Conservation (phyloP, 2,888 invertebrate genomes). For the Pharmacophagus antenor region DNA sequence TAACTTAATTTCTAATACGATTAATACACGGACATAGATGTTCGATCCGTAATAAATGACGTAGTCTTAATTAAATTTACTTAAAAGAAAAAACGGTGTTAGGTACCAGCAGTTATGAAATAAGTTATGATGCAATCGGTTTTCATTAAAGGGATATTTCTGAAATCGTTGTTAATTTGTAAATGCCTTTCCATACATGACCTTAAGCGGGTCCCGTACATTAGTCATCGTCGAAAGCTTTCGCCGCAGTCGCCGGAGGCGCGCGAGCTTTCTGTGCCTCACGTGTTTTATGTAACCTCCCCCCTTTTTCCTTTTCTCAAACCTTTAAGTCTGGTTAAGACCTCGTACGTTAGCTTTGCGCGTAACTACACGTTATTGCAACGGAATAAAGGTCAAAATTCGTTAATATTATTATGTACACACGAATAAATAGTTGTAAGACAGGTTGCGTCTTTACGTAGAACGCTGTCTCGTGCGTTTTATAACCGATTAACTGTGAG, state of each 20-base stretch:
- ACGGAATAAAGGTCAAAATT: slow-evolving; percentile 14
- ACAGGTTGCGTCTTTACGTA: slow-evolving; percentile 28
- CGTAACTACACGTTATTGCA: slow-evolving; percentile 1
- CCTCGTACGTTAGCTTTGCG: not conserved
- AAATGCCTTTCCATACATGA: slow-evolving; percentile 33
- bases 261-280: slow-evolving; percentile 60
- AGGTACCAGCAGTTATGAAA: not conserved
- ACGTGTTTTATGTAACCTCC: slow-evolving; percentile 67
- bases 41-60: no score
- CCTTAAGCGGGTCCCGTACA: slow-evolving; percentile 41
- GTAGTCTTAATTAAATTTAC: no score
- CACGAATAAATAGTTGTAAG: not conserved
- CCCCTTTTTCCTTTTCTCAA: slow-evolving; percentile 45
- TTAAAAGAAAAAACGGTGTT: no score
- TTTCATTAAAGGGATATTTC: slow-evolving; percentile 22
- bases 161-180: slow-evolving; percentile 31
- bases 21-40: no score
- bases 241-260: slow-evolving; percentile 63
- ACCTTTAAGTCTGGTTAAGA: not conserved
- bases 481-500: slow-evolving; percentile 17
- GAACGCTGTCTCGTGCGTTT: slow-evolving; percentile 11
- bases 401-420: not conserved
- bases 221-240: slow-evolving; percentile 61
- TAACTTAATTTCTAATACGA: no score
- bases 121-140: not conserved